A percentile compares a stretch with the other conserved stretches of the same genome.
Evolutionary conservation across 2,797 vertebrate genomes (phyloP).

Genomic region (Arrhamphus sclerolepis): DNA sequence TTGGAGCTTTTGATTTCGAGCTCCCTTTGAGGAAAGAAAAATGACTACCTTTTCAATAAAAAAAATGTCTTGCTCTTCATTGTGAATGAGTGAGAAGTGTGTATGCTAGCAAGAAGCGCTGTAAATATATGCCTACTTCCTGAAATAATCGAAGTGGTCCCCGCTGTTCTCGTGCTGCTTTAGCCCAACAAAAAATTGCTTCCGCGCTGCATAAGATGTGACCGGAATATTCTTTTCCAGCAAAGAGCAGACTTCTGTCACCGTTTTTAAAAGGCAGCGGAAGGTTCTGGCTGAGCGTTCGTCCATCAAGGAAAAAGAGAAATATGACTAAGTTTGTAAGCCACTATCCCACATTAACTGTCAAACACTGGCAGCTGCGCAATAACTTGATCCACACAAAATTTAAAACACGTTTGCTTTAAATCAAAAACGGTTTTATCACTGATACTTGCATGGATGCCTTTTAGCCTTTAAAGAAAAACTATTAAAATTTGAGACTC

Average conservation of each 20-base stretch:
- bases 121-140: slow-evolving; percentile 17
- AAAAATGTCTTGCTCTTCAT: not conserved
- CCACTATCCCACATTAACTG: not conserved
- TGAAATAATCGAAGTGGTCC: slow-evolving; percentile 26
- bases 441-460: not conserved
- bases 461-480: not conserved
- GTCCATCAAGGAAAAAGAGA: no score
- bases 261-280: slow-evolving; percentile 15
- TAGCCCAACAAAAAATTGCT: slow-evolving; percentile 16
- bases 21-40: slow-evolving; percentile 5
- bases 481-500: no score
- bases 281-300: not conserved
- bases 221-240: slow-evolving; percentile 29
- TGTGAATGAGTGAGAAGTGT: not conserved
- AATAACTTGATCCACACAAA: not conserved
- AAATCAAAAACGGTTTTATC: not conserved
- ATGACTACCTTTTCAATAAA: slow-evolving; percentile 12
- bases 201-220: slow-evolving; percentile 24
- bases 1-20: slow-evolving; percentile 36
- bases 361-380: not conserved
- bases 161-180: slow-evolving; percentile 26
- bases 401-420: not conserved
- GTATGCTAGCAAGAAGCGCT: slow-evolving; percentile 9
- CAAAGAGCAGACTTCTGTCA: slow-evolving; percentile 32
- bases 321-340: not conserved